Evolutionary conservation across 2,888 invertebrate genomes (phyloP).

Genomic region (Saturnia japonica): DNA sequence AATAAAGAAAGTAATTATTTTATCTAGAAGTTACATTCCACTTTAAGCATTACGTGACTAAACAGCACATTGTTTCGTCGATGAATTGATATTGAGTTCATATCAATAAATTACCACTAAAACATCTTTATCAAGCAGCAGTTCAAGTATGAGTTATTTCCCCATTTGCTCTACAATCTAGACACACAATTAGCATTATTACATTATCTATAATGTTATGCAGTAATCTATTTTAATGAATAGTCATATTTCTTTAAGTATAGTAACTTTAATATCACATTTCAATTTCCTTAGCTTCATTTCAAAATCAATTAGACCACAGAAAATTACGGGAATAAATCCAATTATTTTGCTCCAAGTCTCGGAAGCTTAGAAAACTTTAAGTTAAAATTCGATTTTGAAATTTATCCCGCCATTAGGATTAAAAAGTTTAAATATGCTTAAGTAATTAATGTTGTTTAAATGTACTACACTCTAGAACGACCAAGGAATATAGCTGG

Average conservation of each 20-base stretch:
- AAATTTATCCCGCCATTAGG: constrained; percentile 26
- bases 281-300: neutral
- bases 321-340: neutral
- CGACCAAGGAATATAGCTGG: neutral
- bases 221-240: too few species aligned
- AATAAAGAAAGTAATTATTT: too few species aligned
- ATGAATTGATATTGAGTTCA: too few species aligned
- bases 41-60: too few species aligned
- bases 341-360: neutral
- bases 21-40: too few species aligned
- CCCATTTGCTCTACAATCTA: too few species aligned
- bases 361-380: constrained; percentile 24
- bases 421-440: constrained; percentile 30
- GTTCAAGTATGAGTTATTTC: neutral
- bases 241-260: too few species aligned
- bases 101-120: neutral
- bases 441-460: too few species aligned
- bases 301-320: neutral
- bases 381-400: constrained; percentile 23
- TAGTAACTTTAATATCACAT: neutral
- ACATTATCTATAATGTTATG: too few species aligned
- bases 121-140: neutral
- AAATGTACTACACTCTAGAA: too few species aligned
- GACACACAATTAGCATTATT: too few species aligned
- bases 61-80: too few species aligned